Evolutionary conservation across 1,140 invertebrate species (phyloP).

Genomic region (Gryon sp.): DNA sequence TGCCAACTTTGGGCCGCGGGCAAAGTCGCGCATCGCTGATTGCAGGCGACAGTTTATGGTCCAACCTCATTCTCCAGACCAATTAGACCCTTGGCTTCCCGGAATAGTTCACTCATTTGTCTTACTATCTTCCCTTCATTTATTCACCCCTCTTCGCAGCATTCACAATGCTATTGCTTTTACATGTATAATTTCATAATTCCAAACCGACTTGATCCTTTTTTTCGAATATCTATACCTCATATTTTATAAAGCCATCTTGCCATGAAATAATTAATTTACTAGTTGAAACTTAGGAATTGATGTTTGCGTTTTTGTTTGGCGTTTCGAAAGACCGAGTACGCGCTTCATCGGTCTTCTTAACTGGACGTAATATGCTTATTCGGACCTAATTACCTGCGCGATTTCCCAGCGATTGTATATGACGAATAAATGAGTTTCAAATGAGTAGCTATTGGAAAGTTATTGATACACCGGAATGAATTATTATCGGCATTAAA

Average conservation of each 20-base stretch:
- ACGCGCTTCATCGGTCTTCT: slow-evolving; percentile 13
- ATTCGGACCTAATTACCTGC: slow-evolving; percentile 51
- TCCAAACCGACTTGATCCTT: slow-evolving; percentile 7
- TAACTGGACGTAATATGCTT: slow-evolving; percentile 42
- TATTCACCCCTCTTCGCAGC: slow-evolving; percentile 24
- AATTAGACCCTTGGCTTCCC: slow-evolving; percentile 78
- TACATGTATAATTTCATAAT: slow-evolving; percentile 49
- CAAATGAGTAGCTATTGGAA: slow-evolving; percentile 59
- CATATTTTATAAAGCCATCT: slow-evolving; percentile 41
- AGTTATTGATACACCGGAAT: slow-evolving; percentile 58
- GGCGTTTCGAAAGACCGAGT: slow-evolving; percentile 9
- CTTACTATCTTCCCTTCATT: slow-evolving; percentile 45
- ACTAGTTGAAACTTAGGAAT: slow-evolving; percentile 41
- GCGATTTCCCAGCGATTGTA: slow-evolving; percentile 49
- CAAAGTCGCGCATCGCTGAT: slow-evolving; percentile 75
- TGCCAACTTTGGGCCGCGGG: slow-evolving; percentile 66
- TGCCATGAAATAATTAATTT: slow-evolving; percentile 36
- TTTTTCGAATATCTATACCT: slow-evolving; percentile 45
- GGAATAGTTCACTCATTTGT: slow-evolving; percentile 68
- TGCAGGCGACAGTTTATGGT: slow-evolving; percentile 80
- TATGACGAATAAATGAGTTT: slow-evolving; percentile 56
- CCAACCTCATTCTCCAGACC: slow-evolving; percentile 72
- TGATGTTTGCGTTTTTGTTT: slow-evolving; percentile 19
- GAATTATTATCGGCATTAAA: slow-evolving; percentile 62
- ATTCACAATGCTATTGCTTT: slow-evolving; percentile 49